Conservation (phyloP, 2,113 vertebrate genomes). For the Cryptotis parvus region DNA sequence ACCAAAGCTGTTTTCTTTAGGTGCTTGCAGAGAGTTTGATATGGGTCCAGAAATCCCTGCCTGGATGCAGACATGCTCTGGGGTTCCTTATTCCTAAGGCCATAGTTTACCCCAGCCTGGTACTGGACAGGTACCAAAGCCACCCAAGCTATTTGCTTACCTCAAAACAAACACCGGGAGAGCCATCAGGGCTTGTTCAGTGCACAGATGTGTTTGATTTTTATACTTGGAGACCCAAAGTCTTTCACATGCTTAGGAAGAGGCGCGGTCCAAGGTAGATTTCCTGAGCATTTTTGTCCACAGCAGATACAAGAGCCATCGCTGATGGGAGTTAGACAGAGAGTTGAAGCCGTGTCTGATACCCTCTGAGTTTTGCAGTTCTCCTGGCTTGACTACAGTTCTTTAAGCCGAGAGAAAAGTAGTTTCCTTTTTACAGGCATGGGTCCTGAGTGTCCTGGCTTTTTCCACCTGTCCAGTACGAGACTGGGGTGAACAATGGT, state of each 20-base stretch:
- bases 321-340: background rate
- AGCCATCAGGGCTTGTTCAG: background rate
- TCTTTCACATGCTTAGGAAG: background rate
- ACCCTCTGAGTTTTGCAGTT: background rate
- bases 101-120: no score
- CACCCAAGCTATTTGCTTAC: background rate
- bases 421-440: background rate
- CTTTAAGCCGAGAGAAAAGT: background rate
- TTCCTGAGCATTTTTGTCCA: background rate
- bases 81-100: no score
- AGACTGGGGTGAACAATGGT: rapidly evolving
- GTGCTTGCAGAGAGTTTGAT: no score
- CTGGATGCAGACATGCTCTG: no score
- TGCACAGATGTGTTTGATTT: background rate
- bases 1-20: no score
- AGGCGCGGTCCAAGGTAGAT: background rate
- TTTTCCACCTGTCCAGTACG: no score
- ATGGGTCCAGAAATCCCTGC: no score
- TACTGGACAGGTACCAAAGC: no score
- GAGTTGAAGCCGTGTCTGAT: background rate
- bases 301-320: background rate
- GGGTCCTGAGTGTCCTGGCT: background rate
- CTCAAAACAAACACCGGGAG: background rate
- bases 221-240: background rate
- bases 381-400: background rate